Base-by-base conservation (phyloP, 1,140 invertebrate species). In the Drosophila bocqueti region DNA sequence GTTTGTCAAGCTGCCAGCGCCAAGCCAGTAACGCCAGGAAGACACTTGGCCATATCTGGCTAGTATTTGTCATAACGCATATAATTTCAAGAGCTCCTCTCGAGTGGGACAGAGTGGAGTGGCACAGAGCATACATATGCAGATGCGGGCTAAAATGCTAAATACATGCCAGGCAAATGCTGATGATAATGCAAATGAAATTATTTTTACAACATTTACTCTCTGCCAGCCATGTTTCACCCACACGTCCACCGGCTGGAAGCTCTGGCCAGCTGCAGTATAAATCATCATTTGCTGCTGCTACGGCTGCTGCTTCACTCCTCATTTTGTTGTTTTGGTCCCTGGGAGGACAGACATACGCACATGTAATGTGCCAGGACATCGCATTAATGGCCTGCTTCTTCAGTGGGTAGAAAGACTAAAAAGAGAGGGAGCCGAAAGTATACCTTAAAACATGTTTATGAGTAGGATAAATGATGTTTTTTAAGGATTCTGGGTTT, bases 251-350 rank as follows among this genome's bases (percentile, higher is more conserved):
- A 57, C 64, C 38, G 36, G 31, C 16, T 52, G 18, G 36, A 34
- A 43, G 40, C 31, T 45, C 65, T 16, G 57, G 26, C 60, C 78
- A 73, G 63, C 59, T 68, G 52, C 58, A 43, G 62, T 80, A 87
- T 86, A 86, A 86, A 86, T 86, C 76, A 86, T 80, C 65, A 84
- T 87, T 89, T 83, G 54, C 67, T 38, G 50, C 45, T 71, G 36
- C 46, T 54, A 18, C 38, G 40, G 24, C 38, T 38, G 16, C 29
- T 38, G 29, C 55, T 46, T 43, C 9, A 47, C 62, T 55, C 16
- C 64, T 58, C 49, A 52, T 72, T 68, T 65, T 24, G 58, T 40
- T 47, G 65, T 58, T 31, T 55, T 34, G 16, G 16, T 29, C 21
- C 43, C 63, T 68, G 52, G n/a, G 36, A 45, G n/a, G 21, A 40